A percentile compares a stretch with the other conserved stretches of the same genome.
Conservation (phyloP, 1,140 invertebrate species). For the Zaprionus lachaisei region DNA sequence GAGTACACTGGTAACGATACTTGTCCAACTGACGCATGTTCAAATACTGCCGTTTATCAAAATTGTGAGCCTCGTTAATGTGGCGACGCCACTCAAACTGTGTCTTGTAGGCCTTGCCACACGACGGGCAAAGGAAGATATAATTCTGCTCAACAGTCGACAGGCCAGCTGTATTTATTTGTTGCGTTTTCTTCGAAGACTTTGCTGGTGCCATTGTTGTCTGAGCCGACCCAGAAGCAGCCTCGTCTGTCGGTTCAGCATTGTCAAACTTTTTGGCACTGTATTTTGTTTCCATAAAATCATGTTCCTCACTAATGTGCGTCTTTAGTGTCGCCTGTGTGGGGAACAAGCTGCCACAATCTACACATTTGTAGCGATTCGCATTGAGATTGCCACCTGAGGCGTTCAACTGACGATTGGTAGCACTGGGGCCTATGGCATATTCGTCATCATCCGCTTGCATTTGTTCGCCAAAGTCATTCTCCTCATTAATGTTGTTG, state of each 20-base stretch:
- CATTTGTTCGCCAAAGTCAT: conserved; percentile 74
- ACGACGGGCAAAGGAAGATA: conserved; percentile 74
- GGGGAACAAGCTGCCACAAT: conserved; percentile 64
- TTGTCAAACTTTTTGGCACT: conserved; percentile 43
- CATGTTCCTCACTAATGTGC: conserved; percentile 69
- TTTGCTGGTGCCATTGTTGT: not conserved
- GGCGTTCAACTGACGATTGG: conserved; percentile 1
- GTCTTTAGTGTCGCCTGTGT: conserved; percentile 58
- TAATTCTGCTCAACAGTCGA: conserved; percentile 72
- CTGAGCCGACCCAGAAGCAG: not conserved
- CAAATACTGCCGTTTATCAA: conserved; percentile 72
- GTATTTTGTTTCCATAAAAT: conserved; percentile 46
- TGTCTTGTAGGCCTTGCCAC: conserved; percentile 70
- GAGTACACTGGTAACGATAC: conserved; percentile 72
- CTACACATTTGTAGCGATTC: conserved; percentile 67
- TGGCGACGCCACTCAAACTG: conserved; percentile 81
- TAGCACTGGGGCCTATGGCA: not conserved
- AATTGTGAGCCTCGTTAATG: conserved; percentile 77
- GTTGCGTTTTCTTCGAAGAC: not conserved
- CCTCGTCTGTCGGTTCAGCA: conserved; percentile 25
- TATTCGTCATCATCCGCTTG: conserved; percentile 70
- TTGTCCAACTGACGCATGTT: conserved; percentile 77
- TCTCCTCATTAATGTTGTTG: conserved; percentile 58
- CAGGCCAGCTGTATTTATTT: conserved; percentile 15
- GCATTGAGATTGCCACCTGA: conserved; percentile 3